Percentiles rank a stretch among this genome's conserved stretches.
Conservation (phyloP, 2,888 invertebrate species). For the Troglohyphantes excavatus region DNA sequence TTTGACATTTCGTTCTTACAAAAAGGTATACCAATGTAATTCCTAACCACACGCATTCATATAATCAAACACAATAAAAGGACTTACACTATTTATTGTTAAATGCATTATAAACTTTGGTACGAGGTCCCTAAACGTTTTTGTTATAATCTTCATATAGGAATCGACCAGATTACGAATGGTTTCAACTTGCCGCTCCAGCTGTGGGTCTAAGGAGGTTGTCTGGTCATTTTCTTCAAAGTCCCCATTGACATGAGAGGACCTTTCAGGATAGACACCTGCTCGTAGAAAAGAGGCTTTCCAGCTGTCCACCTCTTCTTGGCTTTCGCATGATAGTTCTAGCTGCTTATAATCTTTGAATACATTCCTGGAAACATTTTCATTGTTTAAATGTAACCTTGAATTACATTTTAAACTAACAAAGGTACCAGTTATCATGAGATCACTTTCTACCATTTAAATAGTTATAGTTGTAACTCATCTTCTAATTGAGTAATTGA, state of each 20-base stretch:
- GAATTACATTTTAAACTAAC: no score
- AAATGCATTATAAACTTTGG: slow-evolving; percentile 99
- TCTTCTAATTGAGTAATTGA: no score
- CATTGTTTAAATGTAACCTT: no score
- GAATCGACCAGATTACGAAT: slow-evolving; percentile 99
- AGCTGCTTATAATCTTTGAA: slow-evolving; percentile 98
- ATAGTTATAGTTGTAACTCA: no score
- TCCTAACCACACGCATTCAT: not conserved
- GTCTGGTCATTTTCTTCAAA: slow-evolving; percentile 84
- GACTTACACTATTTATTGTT: slow-evolving; percentile 92
- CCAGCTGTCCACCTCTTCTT: slow-evolving; percentile 82
- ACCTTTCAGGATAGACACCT: slow-evolving; percentile 99
- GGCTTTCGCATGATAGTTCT: slow-evolving; percentile 98
- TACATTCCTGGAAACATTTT: slow-evolving; percentile 84
- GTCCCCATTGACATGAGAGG: slow-evolving; percentile 87
- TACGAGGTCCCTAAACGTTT: slow-evolving; percentile 98
- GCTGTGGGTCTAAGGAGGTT: slow-evolving; percentile 86
- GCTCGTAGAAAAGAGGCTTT: slow-evolving; percentile 97
- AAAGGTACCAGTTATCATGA: no score
- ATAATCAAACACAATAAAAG: not conserved
- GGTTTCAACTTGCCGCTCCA: slow-evolving; percentile 99
- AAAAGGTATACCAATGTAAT: not conserved
- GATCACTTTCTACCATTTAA: no score
- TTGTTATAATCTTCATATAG: slow-evolving; percentile 99
- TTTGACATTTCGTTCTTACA: not conserved